These are phyloP conservation scores for Drosophila cognata DNA, from an alignment of 2,888 invertebrate genomes.

Conservation along the genomic window DNA sequence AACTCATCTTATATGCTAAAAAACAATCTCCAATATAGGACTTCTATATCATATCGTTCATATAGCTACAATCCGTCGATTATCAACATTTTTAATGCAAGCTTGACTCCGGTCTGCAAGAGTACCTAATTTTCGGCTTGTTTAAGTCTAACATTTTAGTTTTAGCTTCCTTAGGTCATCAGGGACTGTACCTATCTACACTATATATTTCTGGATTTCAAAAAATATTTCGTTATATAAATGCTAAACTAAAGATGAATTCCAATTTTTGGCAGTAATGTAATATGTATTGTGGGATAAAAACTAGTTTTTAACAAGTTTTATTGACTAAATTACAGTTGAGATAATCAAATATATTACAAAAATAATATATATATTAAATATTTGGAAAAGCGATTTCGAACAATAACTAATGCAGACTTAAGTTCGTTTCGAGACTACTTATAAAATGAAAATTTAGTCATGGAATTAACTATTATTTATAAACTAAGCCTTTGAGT, in stretches of 20 bases:
- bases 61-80: background rate
- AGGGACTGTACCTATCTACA: too few species aligned
- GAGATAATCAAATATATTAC: background rate
- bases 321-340: background rate
- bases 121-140: too few species aligned
- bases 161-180: too few species aligned
- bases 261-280: background rate
- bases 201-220: background rate
- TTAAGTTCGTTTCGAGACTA: background rate
- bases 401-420: background rate
- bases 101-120: too few species aligned
- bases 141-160: too few species aligned
- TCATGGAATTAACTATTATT: background rate
- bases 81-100: too few species aligned
- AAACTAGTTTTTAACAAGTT: background rate
- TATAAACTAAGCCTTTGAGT: background rate
- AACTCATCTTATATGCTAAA: background rate
- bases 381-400: background rate
- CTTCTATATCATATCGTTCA: background rate
- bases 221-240: background rate
- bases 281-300: background rate
- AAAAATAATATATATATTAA: background rate
- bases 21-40: background rate
- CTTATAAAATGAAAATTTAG: fast-evolving
- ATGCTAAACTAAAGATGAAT: background rate